Base-by-base conservation (phyloP, 2,113 vertebrate genomes). In the Urocynchramus pylzowi region DNA sequence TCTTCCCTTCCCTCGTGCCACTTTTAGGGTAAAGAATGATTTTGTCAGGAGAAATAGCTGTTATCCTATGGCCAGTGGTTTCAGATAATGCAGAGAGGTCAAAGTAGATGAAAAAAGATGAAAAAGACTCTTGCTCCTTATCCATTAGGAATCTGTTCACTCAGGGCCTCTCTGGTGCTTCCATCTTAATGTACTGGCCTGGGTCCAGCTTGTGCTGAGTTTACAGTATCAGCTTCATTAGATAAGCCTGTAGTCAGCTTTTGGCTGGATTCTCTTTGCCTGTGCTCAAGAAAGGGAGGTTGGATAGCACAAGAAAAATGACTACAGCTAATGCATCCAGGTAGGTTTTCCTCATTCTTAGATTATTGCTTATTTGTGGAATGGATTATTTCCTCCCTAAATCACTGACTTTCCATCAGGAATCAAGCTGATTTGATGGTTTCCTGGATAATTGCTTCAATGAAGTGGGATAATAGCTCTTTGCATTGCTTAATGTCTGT, bases 211-310 rank as follows among this genome's bases (percentile, higher is more conserved):
- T 87, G 84, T 82, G 91, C 91, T 91, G 89, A 92, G 69, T 69
- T 69, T 35, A 71, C 13, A 26, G 7, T 69, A 82, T 87, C 68
- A 89, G 77, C 61, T 85, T 87, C 91, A 84, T 94, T 93, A 93
- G 89, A 77, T 57, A 91, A 92, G 65, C 49, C 73, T 91, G 87
- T 2, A 95, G 94, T 94, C 94, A 97, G 96, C 93, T 93, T 69
- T 92, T 97, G 93, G 95, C 81, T 64, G 79, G 59, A 33, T 53
- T 65, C 41, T 83, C 85, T 37, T 47, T 1, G 18, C 67, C 49
- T 53, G 44, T 26, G 77, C 81, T 87, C 78, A 54, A 69, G 71
- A 88, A 89, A 78, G 56, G 45, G 7, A 87, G 65, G 16, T 52
- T 76, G 71, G 65, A 69, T 31, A 87, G 44, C 13, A 81, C 53